These are phyloP conservation scores for Rhogogaster chlorosoma DNA, from an alignment of 2,888 invertebrate genomes.

Conservation along the genomic window DNA sequence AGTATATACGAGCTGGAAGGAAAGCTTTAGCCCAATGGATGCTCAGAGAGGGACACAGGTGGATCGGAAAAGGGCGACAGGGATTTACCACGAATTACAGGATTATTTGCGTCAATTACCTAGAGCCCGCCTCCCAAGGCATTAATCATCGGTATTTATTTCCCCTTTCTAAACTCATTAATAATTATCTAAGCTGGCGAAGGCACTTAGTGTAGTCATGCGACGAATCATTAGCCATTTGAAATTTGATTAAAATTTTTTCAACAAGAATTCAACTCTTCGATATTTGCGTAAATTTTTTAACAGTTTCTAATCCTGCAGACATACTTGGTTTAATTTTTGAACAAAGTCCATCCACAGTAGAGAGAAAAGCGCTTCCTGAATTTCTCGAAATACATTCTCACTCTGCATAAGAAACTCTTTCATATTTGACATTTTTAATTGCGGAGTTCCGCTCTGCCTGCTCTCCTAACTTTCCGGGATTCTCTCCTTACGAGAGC, in stretches of 20 bases:
- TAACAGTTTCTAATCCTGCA: not conserved
- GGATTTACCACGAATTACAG: slow-evolving; percentile 38
- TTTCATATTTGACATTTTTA: not conserved
- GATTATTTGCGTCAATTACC: slow-evolving; percentile 43
- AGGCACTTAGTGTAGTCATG: not conserved
- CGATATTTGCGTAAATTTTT: not conserved
- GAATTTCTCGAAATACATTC: not conserved
- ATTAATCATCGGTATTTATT: slow-evolving; percentile 40
- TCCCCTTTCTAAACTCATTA: not conserved
- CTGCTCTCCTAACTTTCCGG: not conserved
- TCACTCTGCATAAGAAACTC: not conserved
- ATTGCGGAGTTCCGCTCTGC: not conserved
- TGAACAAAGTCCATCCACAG: not conserved
- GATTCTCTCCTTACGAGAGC: not conserved
- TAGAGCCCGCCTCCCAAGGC: not conserved
- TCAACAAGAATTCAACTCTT: not conserved
- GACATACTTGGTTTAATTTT: not conserved
- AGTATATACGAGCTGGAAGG: not conserved
- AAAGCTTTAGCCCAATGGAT: not conserved
- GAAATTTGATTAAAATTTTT: not conserved
- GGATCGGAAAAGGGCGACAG: slow-evolving; percentile 3
- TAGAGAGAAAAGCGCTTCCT: not conserved
- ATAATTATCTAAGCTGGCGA: not conserved
- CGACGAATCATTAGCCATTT: not conserved
- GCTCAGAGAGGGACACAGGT: slow-evolving; percentile 30